Evolutionary conservation across 1,140 invertebrate genomes (phyloP).

Genomic region (Pectinophora gossypiella): DNA sequence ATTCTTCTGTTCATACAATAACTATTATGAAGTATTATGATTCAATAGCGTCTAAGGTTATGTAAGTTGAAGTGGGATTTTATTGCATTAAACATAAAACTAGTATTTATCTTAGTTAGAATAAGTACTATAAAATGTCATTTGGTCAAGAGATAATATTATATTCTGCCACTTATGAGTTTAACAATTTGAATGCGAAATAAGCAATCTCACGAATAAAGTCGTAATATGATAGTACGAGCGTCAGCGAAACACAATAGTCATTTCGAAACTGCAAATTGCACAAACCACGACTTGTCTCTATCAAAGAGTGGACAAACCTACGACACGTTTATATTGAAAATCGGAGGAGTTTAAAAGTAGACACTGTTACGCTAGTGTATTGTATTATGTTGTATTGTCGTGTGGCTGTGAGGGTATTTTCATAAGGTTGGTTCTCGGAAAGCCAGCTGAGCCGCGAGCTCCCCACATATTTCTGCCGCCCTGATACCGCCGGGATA

Average conservation of each 20-base stretch:
- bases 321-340: not conserved
- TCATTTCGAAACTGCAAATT: not conserved
- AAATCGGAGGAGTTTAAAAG: conserved; percentile 27
- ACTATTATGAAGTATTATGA: no score
- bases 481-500: conserved; percentile 18
- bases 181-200: not conserved
- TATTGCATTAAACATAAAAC: no score
- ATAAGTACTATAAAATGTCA: no score
- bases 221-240: conserved; percentile 18
- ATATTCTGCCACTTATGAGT: no score
- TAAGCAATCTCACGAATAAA: not conserved
- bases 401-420: conserved; percentile 21
- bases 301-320: conserved; percentile 29
- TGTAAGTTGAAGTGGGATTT: no score
- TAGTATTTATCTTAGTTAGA: no score
- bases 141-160: no score
- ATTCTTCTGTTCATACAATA: no score
- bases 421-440: conserved; percentile 37
- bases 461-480: not conserved
- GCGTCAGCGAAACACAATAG: conserved; percentile 17
- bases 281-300: conserved; percentile 10
- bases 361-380: conserved; percentile 30
- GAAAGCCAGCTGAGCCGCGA: conserved; percentile 44
- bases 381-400: conserved; percentile 34
- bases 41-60: no score